Conservation (phyloP, 2,888 invertebrate genomes). For the Anticlea derivata region DNA sequence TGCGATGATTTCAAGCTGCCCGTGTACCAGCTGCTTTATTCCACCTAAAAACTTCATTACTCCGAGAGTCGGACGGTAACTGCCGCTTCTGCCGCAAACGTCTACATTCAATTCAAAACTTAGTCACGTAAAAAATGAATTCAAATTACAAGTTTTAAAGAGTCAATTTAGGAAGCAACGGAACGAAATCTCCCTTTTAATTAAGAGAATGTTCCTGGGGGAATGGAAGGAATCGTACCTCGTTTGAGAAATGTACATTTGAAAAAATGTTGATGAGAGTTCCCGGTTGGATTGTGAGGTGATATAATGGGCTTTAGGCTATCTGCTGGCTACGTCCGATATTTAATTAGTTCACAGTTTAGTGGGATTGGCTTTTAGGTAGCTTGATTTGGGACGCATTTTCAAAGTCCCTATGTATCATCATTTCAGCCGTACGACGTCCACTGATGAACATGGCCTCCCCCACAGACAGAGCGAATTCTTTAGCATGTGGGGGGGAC, state of each 20-base stretch:
- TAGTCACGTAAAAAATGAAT: constrained; percentile 50
- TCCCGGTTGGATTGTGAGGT: constrained; percentile 11
- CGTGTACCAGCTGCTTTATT: not conserved
- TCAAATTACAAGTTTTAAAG: constrained; percentile 65
- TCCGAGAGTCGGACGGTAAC: constrained; percentile 15
- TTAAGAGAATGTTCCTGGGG: constrained; percentile 51
- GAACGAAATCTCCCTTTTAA: constrained; percentile 51
- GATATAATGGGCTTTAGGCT: not conserved
- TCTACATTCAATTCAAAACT: constrained; percentile 34
- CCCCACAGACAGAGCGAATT: too few species aligned
- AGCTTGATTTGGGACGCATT: too few species aligned
- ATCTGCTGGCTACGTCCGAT: not conserved
- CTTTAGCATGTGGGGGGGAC: too few species aligned
- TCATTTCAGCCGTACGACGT: too few species aligned
- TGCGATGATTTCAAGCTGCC: too few species aligned
- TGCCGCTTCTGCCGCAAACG: constrained; percentile 29
- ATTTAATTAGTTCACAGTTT: too few species aligned
- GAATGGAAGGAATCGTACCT: constrained; percentile 34
- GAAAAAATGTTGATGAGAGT: constrained; percentile 16
- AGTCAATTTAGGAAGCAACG: constrained; percentile 61
- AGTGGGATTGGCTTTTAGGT: too few species aligned
- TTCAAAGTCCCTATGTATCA: too few species aligned
- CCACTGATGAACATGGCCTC: too few species aligned
- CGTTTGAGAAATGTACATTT: constrained; percentile 23
- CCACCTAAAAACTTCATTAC: constrained; percentile 21